These are phyloP conservation scores for Albula goreensis DNA, from an alignment of 2,113 vertebrate genomes.

Conservation along the genomic window DNA sequence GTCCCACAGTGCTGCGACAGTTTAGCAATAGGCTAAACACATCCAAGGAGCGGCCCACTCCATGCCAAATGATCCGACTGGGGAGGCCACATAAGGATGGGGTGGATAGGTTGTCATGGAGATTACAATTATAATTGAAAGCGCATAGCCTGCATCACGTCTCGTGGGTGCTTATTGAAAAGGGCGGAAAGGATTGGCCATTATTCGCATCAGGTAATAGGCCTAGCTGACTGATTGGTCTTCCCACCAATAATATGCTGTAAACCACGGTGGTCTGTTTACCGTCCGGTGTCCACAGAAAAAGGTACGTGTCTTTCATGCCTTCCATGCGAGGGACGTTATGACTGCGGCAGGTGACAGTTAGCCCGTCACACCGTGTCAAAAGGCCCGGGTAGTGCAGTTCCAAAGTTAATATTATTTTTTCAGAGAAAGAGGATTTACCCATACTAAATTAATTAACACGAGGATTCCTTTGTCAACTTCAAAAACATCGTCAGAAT, in stretches of 20 bases:
- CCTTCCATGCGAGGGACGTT: constrained; percentile 26
- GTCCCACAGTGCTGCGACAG: constrained; percentile 56
- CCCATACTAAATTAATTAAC: constrained; percentile 79
- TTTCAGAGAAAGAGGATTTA: constrained; percentile 72
- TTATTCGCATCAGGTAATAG: constrained; percentile 4
- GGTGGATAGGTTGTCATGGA: constrained; percentile 57
- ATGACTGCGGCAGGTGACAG: constrained; percentile 66
- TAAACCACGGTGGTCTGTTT: constrained; percentile 19
- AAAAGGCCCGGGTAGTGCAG: constrained; percentile 54
- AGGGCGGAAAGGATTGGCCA: not conserved
- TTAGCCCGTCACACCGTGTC: constrained; percentile 54
- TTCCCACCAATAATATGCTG: constrained; percentile 43
- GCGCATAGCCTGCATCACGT: constrained; percentile 42
- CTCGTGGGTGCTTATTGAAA: not conserved
- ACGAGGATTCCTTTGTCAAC: constrained; percentile 66
- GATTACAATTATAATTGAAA: constrained; percentile 64
- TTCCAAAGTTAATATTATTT: constrained; percentile 78
- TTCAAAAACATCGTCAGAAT: constrained; percentile 64
- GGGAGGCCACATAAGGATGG: not conserved
- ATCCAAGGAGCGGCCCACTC: constrained; percentile 58
- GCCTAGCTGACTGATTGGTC: constrained; percentile 26
- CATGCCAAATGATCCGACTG: constrained; percentile 54
- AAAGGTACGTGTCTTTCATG: not conserved
- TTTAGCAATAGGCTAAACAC: constrained; percentile 58
- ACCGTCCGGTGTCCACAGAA: constrained; percentile 36